These are phyloP conservation scores for Tyria jacobaeae DNA, from an alignment of 2,888 invertebrate genomes.

Conservation along the genomic window DNA sequence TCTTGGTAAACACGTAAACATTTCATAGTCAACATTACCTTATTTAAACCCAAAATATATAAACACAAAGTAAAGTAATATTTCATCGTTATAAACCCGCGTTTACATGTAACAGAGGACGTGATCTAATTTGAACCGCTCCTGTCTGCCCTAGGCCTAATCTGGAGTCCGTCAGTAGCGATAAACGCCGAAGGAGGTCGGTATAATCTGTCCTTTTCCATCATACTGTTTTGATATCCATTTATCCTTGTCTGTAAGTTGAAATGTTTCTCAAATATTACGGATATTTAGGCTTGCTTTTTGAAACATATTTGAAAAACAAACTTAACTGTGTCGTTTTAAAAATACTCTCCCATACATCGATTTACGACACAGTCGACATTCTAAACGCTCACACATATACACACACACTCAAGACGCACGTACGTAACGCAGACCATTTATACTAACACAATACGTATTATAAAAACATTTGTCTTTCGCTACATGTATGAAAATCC, in stretches of 20 bases:
- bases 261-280: slow-evolving; percentile 34
- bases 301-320: no score
- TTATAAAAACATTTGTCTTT: no score
- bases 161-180: slow-evolving; percentile 55
- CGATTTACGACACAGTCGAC: no score
- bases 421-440: no score
- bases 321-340: no score
- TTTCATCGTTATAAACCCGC: slow-evolving; percentile 48
- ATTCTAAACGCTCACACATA: no score
- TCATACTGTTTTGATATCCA: slow-evolving; percentile 56
- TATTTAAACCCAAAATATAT: slow-evolving; percentile 34
- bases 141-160: slow-evolving; percentile 49
- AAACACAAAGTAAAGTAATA: slow-evolving; percentile 50
- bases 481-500: no score
- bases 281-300: background rate
- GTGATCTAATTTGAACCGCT: slow-evolving; percentile 52
- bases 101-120: slow-evolving; percentile 45
- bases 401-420: no score
- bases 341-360: no score
- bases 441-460: no score
- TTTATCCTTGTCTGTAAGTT: slow-evolving; percentile 59
- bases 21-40: slow-evolving; percentile 36
- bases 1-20: slow-evolving; percentile 33
- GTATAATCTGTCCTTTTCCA: slow-evolving; percentile 58
- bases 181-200: slow-evolving; percentile 50